Base-by-base conservation (phyloP, 2,113 vertebrate genomes). In the Dicentrarchus labrax region DNA sequence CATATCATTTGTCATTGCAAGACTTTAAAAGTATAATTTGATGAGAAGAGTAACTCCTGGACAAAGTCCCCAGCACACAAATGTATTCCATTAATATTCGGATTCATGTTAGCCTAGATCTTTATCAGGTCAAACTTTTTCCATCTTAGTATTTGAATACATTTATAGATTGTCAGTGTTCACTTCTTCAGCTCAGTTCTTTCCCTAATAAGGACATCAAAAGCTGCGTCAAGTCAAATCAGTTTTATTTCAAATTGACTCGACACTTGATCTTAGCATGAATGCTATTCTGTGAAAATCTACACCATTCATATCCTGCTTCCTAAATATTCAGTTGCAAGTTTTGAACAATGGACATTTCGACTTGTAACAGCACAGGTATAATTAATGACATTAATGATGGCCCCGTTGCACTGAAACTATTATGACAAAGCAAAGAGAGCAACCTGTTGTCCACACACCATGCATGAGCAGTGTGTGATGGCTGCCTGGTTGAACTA, bases 71-170 rank as follows among this genome's bases (percentile, higher is more conserved):
- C 6, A 57, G 43, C 8, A 22, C 24, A 12, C 6, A 56, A 3
- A 71, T 70, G 1, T 41, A 77, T 51, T 76, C n/a, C 45, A 38
- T 54, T 75, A 62, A 71, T 11, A 76, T 45, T 70, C 21, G 6
- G 15, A 56, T 36, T 73, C 47, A 6, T 24, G 5, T 50, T 36
- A 30, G 30, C 30, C 30, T 30, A 12, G 17, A 69, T 36, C 47
- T 6, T 45, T 17, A 45, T 61, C 38, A 15, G 10, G 47, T 45
- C 47, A 69, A 39, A 43, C 13, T 8, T 19, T 59, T 59, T 80
- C 22, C 21, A 24, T 24, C 12, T 66, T 1, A 50, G 41, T 56
- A 56, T 64, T 59, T 59, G 10, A 81, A 60, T 67, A 7, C 0
- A 41, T 59, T 39, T 39, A 15, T 47, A 59, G 15, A 51, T 47